Conservation (phyloP, 2,797 vertebrate species). For the Taenioides sp. region DNA sequence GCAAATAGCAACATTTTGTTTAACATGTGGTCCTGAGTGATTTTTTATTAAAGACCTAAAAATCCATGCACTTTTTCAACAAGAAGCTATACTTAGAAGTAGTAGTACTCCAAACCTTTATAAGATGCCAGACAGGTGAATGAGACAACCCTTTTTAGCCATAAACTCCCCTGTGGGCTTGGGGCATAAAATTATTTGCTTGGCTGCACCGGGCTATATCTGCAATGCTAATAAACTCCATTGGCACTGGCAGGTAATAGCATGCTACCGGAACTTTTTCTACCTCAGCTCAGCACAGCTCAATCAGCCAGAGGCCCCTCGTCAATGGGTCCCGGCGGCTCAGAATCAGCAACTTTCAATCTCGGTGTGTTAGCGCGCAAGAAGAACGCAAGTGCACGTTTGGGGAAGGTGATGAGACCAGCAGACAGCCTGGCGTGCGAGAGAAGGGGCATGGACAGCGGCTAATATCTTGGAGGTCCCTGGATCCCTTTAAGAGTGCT, state of each 20-base stretch:
- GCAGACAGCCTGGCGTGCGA: conserved; percentile 62
- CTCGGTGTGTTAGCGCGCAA: conserved; percentile 72
- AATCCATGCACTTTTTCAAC: conserved; percentile 22
- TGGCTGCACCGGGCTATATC: conserved; percentile 66
- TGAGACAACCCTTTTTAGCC: conserved; percentile 71
- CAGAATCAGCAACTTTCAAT: conserved; percentile 77
- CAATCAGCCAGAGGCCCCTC: conserved; percentile 74
- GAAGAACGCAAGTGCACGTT: conserved; percentile 71
- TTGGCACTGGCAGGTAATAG: conserved; percentile 73
- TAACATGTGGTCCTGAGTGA: not conserved
- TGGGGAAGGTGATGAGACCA: conserved; percentile 73
- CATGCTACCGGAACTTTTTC: conserved; percentile 74
- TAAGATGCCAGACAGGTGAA: conserved; percentile 37
- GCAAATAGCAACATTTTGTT: no score
- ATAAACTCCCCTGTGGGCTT: conserved; percentile 56
- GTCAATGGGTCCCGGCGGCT: conserved; percentile 71
- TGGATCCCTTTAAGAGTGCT: conserved; percentile 74
- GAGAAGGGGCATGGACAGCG: conserved; percentile 44
- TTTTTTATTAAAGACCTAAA: not conserved
- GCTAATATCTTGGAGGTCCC: conserved; percentile 74
- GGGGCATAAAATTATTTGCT: conserved; percentile 74
- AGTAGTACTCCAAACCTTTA: conserved; percentile 24
- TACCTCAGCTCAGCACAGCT: conserved; percentile 74
- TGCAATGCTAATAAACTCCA: conserved; percentile 78
- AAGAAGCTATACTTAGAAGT: conserved; percentile 20